Evolutionary conservation across 2,888 invertebrate genomes (phyloP).

Genomic region (Elmis aenea): DNA sequence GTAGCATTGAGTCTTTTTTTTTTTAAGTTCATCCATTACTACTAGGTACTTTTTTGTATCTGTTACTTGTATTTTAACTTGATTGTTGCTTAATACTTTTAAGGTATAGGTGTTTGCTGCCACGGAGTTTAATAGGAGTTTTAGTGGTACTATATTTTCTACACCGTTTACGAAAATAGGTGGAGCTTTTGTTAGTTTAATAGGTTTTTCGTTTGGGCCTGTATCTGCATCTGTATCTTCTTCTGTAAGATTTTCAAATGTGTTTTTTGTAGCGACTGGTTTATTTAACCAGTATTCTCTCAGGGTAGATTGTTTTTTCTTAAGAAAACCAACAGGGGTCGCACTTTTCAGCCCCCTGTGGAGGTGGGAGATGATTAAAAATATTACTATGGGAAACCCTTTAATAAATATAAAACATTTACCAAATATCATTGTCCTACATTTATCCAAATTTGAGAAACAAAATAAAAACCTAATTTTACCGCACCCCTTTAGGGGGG

Average conservation of each 20-base stretch:
- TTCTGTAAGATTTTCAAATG: neutral
- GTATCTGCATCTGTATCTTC: neutral
- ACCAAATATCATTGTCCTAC: too few relatives aligned
- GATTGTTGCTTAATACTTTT: conserved; percentile 1
- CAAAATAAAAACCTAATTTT: too few relatives aligned
- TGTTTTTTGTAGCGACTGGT: conserved; percentile 4
- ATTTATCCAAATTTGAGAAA: too few relatives aligned
- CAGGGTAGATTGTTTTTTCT: conserved; percentile 7
- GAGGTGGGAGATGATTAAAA: too few relatives aligned
- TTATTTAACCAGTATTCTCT: conserved; percentile 6
- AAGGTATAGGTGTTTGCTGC: conserved; percentile 1
- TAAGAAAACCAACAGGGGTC: too few relatives aligned
- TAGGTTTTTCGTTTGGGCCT: conserved; percentile 3
- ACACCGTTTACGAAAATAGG: conserved; percentile 5
- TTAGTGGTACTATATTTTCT: conserved; percentile 1
- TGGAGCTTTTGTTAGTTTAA: conserved; percentile 2
- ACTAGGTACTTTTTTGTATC: too few relatives aligned
- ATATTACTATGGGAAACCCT: too few relatives aligned
- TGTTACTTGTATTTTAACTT: conserved; percentile 3
- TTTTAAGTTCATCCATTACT: conserved; percentile 3
- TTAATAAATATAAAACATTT: too few relatives aligned
- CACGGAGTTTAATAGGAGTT: conserved; percentile 3
- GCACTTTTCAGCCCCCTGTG: too few relatives aligned
- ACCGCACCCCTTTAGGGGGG: too few relatives aligned
- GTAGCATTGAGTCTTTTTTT: conserved; percentile 3